Evolutionary conservation across 2,888 invertebrate species (phyloP), one percentile per base, ranked within the genome.

Genomic region (Hydrotaea diabolus): DNA sequence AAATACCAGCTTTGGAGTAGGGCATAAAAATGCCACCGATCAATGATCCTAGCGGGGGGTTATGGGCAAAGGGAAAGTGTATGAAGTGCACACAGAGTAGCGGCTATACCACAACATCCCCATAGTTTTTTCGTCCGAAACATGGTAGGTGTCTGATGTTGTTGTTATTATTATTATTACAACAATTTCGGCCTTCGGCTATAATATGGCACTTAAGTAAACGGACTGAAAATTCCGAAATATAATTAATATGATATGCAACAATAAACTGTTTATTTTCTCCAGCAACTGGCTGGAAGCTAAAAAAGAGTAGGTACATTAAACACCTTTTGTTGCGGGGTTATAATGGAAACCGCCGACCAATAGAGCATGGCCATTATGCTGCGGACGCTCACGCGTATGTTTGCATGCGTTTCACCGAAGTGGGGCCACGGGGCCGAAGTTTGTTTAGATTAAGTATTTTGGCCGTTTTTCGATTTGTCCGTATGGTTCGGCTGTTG

Each of bases 241-340:
- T 72, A 78, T 78, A 78, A 78, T 78, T 78, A 72, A 72, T 78
- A 72, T 78, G 36, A 78, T 78, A 49, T 72, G 59, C 59, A 77
- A 72, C 36, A 78, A 49, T 62, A 53, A 36, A 53, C 43, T 46
- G 59, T 74, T 74, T 74, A 46, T 69, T 23, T 69, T 69, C 39
- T 46, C 26, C 73, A 43, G 8, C 43, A 74, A 74, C 36, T 73
- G 57, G 73, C 39, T 15, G 9, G 57, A 7, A n/a, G 17, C 53
- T 43, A 9, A 23, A 62, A 75, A n/a, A 11, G 23, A 71, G 15
- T 31, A 57, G 11, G 7, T 21, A 53, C 43, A 66, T 66, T 19
- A 43, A 36, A 66, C 43, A 21, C 66, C 39, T 19, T 39, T 66
- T 19, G 11, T 39, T 66, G 0, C 13, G 19, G 7, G 13, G 69